Percentiles rank a stretch among this genome's conserved stretches.
Evolutionary conservation across 2,113 vertebrate species (phyloP).

Genomic region (Alosa alosa): DNA sequence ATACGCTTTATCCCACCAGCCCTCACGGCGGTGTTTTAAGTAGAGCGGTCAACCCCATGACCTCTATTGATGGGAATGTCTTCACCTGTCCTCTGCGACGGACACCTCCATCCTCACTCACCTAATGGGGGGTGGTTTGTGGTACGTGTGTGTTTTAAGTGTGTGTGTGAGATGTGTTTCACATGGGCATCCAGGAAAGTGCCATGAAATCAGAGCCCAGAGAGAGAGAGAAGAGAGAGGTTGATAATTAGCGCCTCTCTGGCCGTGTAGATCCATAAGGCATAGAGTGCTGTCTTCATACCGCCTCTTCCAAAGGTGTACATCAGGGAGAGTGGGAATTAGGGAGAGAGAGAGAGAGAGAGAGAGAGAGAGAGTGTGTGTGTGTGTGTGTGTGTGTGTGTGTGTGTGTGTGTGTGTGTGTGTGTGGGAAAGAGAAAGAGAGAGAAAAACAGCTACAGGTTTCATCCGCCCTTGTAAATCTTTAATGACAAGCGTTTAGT

Average conservation of each 20-base stretch:
- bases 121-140: background rate
- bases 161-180: background rate
- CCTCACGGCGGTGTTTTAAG: background rate
- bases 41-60: slow-evolving; percentile 16
- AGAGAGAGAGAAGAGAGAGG: background rate
- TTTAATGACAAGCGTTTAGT: slow-evolving; percentile 43
- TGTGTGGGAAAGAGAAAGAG: background rate
- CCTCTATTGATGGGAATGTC: slow-evolving; percentile 48
- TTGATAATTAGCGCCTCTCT: background rate
- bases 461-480: slow-evolving; percentile 35
- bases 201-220: background rate
- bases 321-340: background rate
- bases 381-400: too few relatives aligned
- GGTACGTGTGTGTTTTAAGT: background rate
- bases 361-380: too few relatives aligned
- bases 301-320: background rate
- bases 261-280: background rate
- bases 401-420: too few relatives aligned
- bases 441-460: slow-evolving; percentile 23
- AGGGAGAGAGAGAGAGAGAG: background rate
- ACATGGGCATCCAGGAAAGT: background rate
- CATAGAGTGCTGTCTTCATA: background rate
- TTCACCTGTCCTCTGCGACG: slow-evolving; percentile 38
- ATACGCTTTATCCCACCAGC: background rate
- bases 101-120: background rate